These are phyloP conservation scores for Cantharis lateralis DNA, from an alignment of 2,888 invertebrate species.

Conservation along the genomic window DNA sequence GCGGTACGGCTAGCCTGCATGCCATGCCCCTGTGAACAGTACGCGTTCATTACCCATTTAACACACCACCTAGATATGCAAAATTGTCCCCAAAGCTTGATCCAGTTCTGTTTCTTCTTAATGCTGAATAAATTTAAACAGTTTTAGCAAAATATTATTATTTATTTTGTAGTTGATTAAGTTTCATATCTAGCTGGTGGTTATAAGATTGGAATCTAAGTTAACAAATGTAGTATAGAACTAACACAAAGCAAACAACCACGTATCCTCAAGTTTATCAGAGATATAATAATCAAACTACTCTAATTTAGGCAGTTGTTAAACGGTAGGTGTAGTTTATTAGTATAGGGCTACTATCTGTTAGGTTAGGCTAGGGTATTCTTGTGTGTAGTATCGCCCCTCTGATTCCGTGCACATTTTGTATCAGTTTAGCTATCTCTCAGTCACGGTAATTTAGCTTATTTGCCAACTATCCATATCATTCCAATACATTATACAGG, in stretches of 20 bases:
- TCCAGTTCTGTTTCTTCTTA: neutral
- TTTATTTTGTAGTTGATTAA: neutral
- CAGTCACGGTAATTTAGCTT: constrained; percentile 26
- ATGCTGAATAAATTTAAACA: neutral
- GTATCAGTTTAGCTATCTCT: constrained; percentile 42
- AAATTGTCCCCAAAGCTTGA: constrained; percentile 8
- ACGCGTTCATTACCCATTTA: constrained; percentile 38
- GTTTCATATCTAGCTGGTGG: constrained; percentile 26
- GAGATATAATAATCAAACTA: constrained; percentile 24
- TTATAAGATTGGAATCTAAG: constrained; percentile 11
- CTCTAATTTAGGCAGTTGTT: constrained; percentile 33
- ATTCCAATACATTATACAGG: constrained; percentile 38
- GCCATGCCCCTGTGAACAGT: constrained; percentile 79
- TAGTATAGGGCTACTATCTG: constrained; percentile 48
- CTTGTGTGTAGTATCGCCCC: constrained; percentile 48
- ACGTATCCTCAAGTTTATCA: constrained; percentile 24
- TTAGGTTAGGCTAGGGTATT: constrained; percentile 51
- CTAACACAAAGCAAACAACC: constrained; percentile 30
- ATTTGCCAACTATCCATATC: constrained; percentile 35
- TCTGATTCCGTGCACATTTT: constrained; percentile 38
- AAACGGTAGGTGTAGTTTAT: constrained; percentile 49
- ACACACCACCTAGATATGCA: constrained; percentile 27
- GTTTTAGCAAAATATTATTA: neutral
- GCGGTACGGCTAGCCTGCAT: constrained; percentile 65
- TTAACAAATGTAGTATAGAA: constrained; percentile 29